Conservation (phyloP, 2,113 vertebrate genomes). For the human (Homo sapiens) region DNA sequence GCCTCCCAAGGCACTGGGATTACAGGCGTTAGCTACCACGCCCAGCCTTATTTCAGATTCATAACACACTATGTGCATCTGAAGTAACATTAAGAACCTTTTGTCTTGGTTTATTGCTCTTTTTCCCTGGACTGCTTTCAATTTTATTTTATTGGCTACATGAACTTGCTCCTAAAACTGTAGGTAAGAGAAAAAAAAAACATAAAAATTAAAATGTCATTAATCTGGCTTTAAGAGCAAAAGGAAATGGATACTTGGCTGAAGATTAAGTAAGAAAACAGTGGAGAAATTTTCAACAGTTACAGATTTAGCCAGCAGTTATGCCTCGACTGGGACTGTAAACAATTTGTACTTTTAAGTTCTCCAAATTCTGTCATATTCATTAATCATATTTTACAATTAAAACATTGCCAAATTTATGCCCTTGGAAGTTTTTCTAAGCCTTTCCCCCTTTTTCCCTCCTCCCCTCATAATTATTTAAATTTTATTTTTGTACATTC, state of each 20-base stretch:
- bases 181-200: constrained; percentile 57
- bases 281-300: constrained; percentile 71
- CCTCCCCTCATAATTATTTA: constrained; percentile 39
- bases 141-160: constrained; percentile 48
- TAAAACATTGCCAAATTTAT: constrained; percentile 70
- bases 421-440: constrained; percentile 52
- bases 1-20: too few relatives aligned
- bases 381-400: constrained; percentile 71
- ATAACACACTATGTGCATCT: not conserved
- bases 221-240: constrained; percentile 72
- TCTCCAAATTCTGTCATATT: constrained; percentile 66
- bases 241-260: constrained; percentile 78
- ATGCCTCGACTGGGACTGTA: constrained; percentile 61
- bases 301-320: constrained; percentile 68
- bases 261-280: constrained; percentile 69
- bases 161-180: constrained; percentile 50
- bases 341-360: constrained; percentile 73
- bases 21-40: too few relatives aligned
- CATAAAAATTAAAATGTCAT: constrained; percentile 77
- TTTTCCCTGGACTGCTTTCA: constrained; percentile 28
- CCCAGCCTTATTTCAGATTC: not conserved
- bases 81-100: not conserved
- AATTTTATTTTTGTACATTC: constrained; percentile 39
- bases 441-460: not conserved
- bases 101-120: not conserved